phyloP scores from a whole-genome alignment of 2,888 invertebrate species.

The Endotricha flammealis region DNA sequence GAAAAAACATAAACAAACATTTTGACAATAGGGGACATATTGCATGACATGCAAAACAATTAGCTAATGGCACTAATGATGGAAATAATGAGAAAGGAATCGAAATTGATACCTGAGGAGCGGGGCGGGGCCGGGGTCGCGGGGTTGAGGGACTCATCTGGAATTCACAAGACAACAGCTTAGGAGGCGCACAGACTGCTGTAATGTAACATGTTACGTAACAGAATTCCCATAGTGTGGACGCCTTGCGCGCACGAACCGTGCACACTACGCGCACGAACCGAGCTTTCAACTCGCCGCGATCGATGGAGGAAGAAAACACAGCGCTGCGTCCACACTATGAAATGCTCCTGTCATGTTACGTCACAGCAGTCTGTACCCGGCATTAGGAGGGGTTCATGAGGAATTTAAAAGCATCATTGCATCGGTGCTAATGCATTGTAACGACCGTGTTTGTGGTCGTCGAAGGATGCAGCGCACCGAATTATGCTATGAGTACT shows the following conservation, averaged over 20 bases:
- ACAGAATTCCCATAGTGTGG: no score
- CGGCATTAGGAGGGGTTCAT: conserved; percentile 30
- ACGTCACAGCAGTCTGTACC: no score
- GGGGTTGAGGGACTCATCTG: conserved; percentile 77
- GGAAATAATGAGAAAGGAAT: conserved; percentile 34
- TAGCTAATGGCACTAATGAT: conserved; percentile 24
- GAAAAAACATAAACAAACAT: background rate
- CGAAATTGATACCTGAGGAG: conserved; percentile 69
- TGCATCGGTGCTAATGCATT: conserved; percentile 26
- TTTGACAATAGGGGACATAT: background rate
- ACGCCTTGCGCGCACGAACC: no score
- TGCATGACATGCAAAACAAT: background rate
- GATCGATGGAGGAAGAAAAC: no score
- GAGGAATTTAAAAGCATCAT: conserved; percentile 40
- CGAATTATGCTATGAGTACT: no score
- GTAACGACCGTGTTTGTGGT: conserved; percentile 14
- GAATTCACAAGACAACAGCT: conserved; percentile 75
- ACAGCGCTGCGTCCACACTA: no score
- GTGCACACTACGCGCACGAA: no score
- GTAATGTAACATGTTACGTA: no score
- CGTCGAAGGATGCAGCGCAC: background rate
- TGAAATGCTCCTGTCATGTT: no score
- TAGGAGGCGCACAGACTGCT: no score
- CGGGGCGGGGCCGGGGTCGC: conserved; percentile 74
- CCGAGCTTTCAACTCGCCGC: no score